Evolutionary conservation across 35 echinoderm and acorn worm genomes (phyloP).

Genomic region (Apostichopus californicus): DNA sequence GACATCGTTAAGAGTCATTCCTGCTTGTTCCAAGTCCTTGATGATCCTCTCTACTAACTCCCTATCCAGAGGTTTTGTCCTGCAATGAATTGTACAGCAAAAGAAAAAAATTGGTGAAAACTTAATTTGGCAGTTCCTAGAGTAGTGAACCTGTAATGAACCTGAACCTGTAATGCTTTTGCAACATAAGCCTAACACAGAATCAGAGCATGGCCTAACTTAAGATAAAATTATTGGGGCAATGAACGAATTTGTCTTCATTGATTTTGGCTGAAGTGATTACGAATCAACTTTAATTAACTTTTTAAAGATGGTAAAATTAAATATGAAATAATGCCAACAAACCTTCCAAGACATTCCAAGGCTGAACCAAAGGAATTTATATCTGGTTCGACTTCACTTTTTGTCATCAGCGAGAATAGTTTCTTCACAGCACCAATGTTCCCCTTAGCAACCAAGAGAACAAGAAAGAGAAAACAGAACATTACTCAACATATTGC

Average conservation of each 20-base stretch:
- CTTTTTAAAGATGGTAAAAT: too few species aligned
- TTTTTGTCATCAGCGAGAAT: constrained; percentile 5
- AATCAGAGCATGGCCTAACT: too few species aligned
- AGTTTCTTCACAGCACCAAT: constrained; percentile 16
- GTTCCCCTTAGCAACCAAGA: neutral
- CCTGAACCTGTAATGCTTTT: too few species aligned
- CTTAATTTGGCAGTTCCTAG: neutral
- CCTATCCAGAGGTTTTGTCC: constrained; percentile 1
- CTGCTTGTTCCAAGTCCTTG: constrained; percentile 12
- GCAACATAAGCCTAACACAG: too few species aligned
- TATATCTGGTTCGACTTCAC: constrained; percentile 16
- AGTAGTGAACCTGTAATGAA: too few species aligned
- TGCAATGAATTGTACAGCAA: neutral
- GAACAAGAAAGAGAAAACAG: neutral
- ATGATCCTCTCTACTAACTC: neutral
- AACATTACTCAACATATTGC: too few species aligned
- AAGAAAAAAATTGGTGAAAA: neutral
- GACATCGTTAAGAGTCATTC: constrained; percentile 6
- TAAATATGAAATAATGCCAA: neutral
- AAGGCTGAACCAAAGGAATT: constrained; percentile 29
- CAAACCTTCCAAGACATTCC: constrained; percentile 28
- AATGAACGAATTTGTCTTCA: too few species aligned
- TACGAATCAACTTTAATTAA: too few species aligned
- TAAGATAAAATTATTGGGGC: too few species aligned
- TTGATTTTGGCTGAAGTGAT: too few species aligned